These are phyloP conservation scores for Drosophila lini DNA, from an alignment of 1,140 invertebrate genomes.

Conservation along the genomic window DNA sequence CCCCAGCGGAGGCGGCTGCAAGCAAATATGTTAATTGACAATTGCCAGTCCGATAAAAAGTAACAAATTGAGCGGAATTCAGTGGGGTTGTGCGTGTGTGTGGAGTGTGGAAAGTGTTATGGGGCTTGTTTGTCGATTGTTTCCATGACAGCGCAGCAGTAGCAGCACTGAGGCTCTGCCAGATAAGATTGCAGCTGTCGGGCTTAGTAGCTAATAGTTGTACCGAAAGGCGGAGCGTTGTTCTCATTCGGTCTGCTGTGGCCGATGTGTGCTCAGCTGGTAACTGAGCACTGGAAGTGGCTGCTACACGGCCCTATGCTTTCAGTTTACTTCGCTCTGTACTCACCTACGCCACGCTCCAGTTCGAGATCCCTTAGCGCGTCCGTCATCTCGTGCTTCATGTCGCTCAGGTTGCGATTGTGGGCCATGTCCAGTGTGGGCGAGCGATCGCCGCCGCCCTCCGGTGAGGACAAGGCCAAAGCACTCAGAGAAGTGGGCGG, in stretches of 20 bases:
- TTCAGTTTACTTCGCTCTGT: neutral
- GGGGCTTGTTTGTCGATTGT: conserved; percentile 65
- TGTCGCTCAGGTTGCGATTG: conserved; percentile 90
- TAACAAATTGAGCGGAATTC: conserved; percentile 56
- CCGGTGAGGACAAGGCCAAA: conserved; percentile 48
- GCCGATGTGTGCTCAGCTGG: conserved; percentile 51
- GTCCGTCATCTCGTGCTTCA: conserved; percentile 90
- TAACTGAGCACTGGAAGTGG: conserved; percentile 23
- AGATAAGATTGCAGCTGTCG: conserved; percentile 66
- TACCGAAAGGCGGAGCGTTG: conserved; percentile 25
- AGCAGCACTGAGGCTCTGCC: conserved; percentile 24
- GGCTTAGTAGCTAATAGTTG: conserved; percentile 40
- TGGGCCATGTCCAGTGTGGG: conserved; percentile 91
- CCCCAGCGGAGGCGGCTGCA: conserved; percentile 18
- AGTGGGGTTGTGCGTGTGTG: conserved; percentile 11
- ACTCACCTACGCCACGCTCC: conserved; percentile 70
- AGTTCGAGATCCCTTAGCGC: conserved; percentile 86
- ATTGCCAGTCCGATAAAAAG: conserved; percentile 46
- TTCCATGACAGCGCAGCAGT: conserved; percentile 65
- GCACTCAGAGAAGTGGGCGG: conserved; percentile 60
- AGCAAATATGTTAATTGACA: conserved; percentile 42
- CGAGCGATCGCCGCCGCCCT: conserved; percentile 84
- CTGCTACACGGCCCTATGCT: conserved; percentile 6
- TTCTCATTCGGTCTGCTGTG: conserved; percentile 1
- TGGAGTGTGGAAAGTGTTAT: conserved; percentile 35